These are phyloP conservation scores for Podiceps cristatus DNA, from an alignment of 2,113 vertebrate species.

Conservation along the genomic window DNA sequence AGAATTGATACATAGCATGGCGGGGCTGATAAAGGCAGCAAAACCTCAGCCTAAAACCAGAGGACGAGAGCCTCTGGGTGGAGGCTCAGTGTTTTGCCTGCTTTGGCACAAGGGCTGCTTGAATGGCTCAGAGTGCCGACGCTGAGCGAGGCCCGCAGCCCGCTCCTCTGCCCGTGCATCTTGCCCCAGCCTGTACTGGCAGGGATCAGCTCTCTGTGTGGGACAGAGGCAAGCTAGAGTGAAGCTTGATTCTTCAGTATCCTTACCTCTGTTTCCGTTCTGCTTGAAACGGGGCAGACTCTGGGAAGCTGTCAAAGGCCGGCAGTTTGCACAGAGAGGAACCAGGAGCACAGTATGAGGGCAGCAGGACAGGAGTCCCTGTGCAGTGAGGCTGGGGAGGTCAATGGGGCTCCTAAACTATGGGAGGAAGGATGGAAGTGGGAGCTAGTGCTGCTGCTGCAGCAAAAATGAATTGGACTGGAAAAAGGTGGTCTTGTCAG, in stretches of 20 bases:
- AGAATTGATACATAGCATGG: not conserved
- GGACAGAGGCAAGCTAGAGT: not conserved
- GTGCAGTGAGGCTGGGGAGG: not conserved
- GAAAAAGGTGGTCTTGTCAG: not conserved
- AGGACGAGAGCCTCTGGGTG: not conserved
- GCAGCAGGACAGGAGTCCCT: not conserved
- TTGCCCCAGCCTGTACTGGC: not conserved
- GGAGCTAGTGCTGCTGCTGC: not conserved
- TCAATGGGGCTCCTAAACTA: not conserved
- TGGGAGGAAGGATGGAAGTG: not conserved
- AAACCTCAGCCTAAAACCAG: not conserved
- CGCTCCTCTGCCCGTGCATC: not conserved
- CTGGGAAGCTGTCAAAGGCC: not conserved
- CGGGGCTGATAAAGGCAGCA: not conserved
- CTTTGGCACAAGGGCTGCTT: not conserved
- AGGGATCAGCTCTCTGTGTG: not conserved
- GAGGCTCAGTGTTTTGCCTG: not conserved
- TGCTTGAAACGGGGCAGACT: not conserved
- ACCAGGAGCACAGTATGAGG: not conserved
- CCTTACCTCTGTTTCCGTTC: not conserved
- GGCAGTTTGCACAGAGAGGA: not conserved
- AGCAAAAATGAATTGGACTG: not conserved
- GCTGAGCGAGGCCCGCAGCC: not conserved
- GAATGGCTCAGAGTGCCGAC: not conserved
- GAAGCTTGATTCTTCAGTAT: not conserved